Evolutionary conservation across 2,888 invertebrate genomes (phyloP), one percentile per base, ranked within the genome.

Genomic region (Notodonta ziczac): DNA sequence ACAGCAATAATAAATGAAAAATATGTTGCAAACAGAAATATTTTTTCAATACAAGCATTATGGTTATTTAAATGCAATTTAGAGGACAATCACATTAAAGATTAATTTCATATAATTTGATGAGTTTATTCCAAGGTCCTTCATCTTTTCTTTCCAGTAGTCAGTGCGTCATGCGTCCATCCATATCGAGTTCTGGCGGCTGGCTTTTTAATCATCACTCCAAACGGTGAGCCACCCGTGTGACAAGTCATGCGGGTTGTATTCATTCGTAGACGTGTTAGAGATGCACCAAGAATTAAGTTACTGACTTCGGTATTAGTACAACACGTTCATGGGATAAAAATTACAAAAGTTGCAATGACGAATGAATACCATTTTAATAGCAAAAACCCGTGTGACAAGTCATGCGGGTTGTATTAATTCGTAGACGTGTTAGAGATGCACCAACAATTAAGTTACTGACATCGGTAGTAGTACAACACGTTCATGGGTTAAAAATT

Each of bases 191-290:
- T 67, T 60, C 32, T 46, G 58, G 56, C 56, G 63, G 60, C 60
- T 64, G 64, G 69, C 61, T 72, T 72, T 72, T 72, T 68, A 63
- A 67, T 72, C 62, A 65, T 56, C 58, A 54, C 57, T 55, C 53
- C 59, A 60, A 63, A 65, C 67, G 46, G 59, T 63, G 58, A 64
- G 59, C 60, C 62, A 58, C 64, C 42, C 64, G 54, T 64, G 59
- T 63, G 59, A 64, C 58, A 60, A 60, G 53, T 10, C 53, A 13
- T 44, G 14, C 55, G 55, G 32, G 62, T 59, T 54, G 55, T 55
- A 64, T 56, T 7, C 58, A 39, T 4, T 32, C 24, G 67, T 67
- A 59, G 69, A 62, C 42, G 66, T 61, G 16, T 72, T 52, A 72
- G 57, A 59, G 53, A n/a, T 53, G 32, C 16, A 24, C 7, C 16